A percentile compares a stretch with the other conserved stretches of the same genome.
These are phyloP conservation scores for Gandaritis pyraliata DNA, from an alignment of 2,888 invertebrate species.

Conservation along the genomic window DNA sequence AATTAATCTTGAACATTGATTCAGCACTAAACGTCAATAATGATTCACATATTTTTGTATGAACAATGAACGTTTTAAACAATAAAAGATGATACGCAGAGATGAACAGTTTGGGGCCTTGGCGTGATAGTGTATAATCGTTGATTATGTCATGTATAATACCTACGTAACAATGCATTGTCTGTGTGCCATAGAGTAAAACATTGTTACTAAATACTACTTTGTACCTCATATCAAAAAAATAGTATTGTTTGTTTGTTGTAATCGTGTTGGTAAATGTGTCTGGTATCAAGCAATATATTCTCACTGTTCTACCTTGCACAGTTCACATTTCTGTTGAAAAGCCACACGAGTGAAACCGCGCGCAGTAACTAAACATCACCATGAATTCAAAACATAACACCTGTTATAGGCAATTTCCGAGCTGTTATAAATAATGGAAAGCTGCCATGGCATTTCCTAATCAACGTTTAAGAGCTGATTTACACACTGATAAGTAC, in stretches of 20 bases:
- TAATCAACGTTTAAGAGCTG: constrained; percentile 2
- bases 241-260: neutral
- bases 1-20: too few species aligned
- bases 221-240: too few species aligned
- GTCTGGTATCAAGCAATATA: too few species aligned
- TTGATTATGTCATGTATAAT: constrained; percentile 30
- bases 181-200: constrained; percentile 2
- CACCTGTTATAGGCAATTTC: constrained; percentile 24
- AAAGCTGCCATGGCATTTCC: constrained; percentile 15
- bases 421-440: constrained; percentile 16
- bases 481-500: too few species aligned
- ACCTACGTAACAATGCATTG: constrained; percentile 11
- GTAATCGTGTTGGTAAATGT: too few species aligned
- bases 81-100: constrained; percentile 26
- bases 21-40: too few species aligned
- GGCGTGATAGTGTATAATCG: constrained; percentile 26
- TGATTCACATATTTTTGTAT: too few species aligned
- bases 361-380: constrained; percentile 3
- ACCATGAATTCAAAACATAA: constrained; percentile 11
- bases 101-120: constrained; percentile 26
- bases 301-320: too few species aligned
- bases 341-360: neutral
- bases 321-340: too few species aligned
- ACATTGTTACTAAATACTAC: neutral
- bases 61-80: constrained; percentile 11